phyloP scores from a whole-genome alignment of 1,140 invertebrate genomes.

The Phortica variegata region DNA sequence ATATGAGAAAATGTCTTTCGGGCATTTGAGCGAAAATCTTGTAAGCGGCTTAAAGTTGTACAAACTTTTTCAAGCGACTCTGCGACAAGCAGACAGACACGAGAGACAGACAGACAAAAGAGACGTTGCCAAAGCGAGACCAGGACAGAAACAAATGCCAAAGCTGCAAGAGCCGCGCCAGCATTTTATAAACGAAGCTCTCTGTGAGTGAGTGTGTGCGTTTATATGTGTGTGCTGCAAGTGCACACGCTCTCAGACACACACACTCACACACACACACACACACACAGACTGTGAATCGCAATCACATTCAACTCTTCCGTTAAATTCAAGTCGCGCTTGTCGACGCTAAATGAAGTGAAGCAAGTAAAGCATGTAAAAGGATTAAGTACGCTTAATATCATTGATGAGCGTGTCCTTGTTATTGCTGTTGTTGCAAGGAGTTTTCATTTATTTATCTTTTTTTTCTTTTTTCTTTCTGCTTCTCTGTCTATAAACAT shows the following conservation, averaged over 20 bases:
- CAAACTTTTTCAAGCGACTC: constrained; percentile 53
- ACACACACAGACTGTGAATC: constrained; percentile 10
- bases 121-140: no score
- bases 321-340: neutral
- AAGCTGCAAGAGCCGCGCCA: no score
- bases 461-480: no score
- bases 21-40: constrained; percentile 50
- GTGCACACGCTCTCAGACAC: constrained; percentile 39
- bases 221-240: no score
- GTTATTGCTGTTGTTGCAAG: no score
- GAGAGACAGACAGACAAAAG: no score
- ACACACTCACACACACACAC: neutral
- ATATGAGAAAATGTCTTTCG: no score
- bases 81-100: constrained; percentile 10
- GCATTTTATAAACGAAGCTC: no score
- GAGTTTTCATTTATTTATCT: no score
- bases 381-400: constrained; percentile 52
- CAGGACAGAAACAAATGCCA: no score
- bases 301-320: constrained; percentile 14
- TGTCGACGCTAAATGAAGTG: constrained; percentile 27
- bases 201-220: no score
- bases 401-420: constrained; percentile 41
- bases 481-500: neutral
- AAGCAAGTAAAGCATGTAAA: constrained; percentile 37
- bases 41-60: constrained; percentile 54